phyloP scores from a whole-genome alignment of 2,797 vertebrate genomes.

The Crotalus adamanteus region DNA sequence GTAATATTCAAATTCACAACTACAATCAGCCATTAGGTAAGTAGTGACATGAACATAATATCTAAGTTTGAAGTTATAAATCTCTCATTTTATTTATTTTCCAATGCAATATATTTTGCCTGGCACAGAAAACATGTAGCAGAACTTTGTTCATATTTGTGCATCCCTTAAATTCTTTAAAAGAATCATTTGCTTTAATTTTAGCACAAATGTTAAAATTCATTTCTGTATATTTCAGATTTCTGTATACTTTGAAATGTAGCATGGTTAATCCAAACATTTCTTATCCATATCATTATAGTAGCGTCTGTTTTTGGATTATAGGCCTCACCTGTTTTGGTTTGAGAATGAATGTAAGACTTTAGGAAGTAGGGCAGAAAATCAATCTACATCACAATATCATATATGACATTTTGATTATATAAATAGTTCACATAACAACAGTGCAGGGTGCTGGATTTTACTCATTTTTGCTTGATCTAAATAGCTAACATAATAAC shows the following conservation, averaged over 20 bases:
- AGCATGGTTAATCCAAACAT: slow-evolving; percentile 9
- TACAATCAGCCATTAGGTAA: not conserved
- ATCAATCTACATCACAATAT: slow-evolving; percentile 50
- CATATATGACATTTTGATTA: slow-evolving; percentile 55
- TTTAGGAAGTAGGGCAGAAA: slow-evolving; percentile 71
- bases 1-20: not conserved
- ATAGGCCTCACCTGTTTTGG: slow-evolving; percentile 51
- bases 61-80: not conserved
- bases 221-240: not conserved
- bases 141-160: not conserved
- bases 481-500: not conserved
- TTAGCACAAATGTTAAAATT: not conserved
- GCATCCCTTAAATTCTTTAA: slow-evolving; percentile 10
- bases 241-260: not conserved
- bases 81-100: not conserved
- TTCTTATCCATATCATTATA: not conserved
- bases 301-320: not conserved
- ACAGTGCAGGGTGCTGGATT: slow-evolving; percentile 46
- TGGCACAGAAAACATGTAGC: not conserved
- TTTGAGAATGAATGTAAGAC: slow-evolving; percentile 38
- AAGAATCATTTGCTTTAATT: not conserved
- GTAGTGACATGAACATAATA: not conserved
- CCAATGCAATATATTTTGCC: not conserved
- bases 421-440: slow-evolving; percentile 44
- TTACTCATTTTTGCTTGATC: slow-evolving; percentile 39